These are phyloP conservation scores for Drosophila aldrichi DNA, from an alignment of 2,888 invertebrate species.

Conservation along the genomic window DNA sequence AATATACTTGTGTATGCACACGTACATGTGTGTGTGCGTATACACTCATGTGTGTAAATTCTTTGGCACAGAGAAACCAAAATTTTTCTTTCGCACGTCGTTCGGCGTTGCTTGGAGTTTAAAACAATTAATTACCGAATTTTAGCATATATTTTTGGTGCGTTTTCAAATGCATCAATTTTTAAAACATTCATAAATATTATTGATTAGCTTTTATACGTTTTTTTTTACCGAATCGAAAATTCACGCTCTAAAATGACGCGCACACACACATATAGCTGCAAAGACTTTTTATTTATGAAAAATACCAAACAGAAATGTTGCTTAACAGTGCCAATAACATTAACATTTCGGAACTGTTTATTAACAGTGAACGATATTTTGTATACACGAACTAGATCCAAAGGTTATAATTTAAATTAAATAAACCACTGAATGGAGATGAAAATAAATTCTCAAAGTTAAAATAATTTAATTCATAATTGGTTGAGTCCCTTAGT, in stretches of 20 bases:
- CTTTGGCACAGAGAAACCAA: constrained; percentile 67
- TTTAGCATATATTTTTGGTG: constrained; percentile 17
- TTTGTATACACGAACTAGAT: constrained; percentile 1
- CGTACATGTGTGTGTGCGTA: constrained; percentile 36
- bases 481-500: background rate
- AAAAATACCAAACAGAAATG: constrained; percentile 53
- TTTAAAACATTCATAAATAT: constrained; percentile 34
- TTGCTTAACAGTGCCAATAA: constrained; percentile 30
- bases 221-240: constrained; percentile 65
- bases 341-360: constrained; percentile 20
- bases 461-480: background rate
- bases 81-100: constrained; percentile 50
- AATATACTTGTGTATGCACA: constrained; percentile 37
- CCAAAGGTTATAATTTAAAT: background rate
- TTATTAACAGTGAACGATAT: constrained; percentile 14
- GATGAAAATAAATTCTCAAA: background rate
- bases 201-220: constrained; percentile 61
- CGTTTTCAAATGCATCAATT: constrained; percentile 20
- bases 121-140: constrained; percentile 35
- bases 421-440: background rate
- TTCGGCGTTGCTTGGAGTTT: constrained; percentile 21
- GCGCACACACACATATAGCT: constrained; percentile 54
- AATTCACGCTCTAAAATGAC: constrained; percentile 68
- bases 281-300: constrained; percentile 50
- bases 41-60: constrained; percentile 62